Evolutionary conservation across 92 coral and sea anemone species (phyloP), one percentile per base, ranked within the genome.

Genomic region (Palythoa grandiflora): DNA sequence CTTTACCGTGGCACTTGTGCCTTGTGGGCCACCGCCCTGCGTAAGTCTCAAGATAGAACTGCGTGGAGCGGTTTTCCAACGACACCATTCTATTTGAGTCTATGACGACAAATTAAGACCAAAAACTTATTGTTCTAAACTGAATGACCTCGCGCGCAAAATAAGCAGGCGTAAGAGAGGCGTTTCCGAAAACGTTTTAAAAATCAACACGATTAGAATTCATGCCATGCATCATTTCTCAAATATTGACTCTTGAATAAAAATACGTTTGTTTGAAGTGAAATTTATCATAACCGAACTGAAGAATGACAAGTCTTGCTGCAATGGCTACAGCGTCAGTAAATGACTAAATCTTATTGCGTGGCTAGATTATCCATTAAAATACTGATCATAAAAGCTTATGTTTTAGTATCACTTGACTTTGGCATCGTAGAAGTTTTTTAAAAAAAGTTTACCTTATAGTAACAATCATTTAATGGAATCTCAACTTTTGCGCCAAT

Each of bases 401-500:
- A 57, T 16, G 51, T 78, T 16, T 57, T 60, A 21, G 66, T 37
- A 39, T 78, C 71, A 73, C 78, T 17, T 37, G 70, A 55, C 68
- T 36, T 78, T 11, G 70, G 48, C 68, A 28, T 28, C 16, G 6
- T 36, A 19, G 12, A 20, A 38, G 19, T n/a, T 14, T 54, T 54
- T 36, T 35, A 7, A 37, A 14, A 78, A 78, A 54, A 28, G 28
- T 61, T 57, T 48, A 55, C 51, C 37, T 60, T 36, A 38, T 70
- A 78, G 28, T 78, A 5, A n/a, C 5, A 1, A 21, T 13, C 9
- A 51, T 21, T 77, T 52, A 12, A 54, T 39, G 59, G 71, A 57
- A 53, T 78, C 68, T 37, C 38, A 68, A 57, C 4, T n/a, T 38
- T 14, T 47, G 28, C 38, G 83, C 60, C 83, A 60, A 78, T 54